Evolutionary conservation across 2,797 vertebrate species (phyloP), one percentile per base, ranked within the genome.

Genomic region (Hozukius guyotensis): DNA sequence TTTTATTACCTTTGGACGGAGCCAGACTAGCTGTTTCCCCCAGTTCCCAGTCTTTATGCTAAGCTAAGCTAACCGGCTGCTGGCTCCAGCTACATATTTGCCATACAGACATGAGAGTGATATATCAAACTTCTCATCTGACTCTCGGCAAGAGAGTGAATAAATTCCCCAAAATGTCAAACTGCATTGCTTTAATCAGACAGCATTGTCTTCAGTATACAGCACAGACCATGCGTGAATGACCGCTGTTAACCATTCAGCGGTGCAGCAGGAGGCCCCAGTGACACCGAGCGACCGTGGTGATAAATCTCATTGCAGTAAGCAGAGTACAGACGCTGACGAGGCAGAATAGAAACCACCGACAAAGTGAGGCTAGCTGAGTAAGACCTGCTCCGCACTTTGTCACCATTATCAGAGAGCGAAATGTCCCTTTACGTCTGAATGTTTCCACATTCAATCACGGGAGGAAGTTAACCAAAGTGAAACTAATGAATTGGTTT

Each of bases 291-390:
- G 42, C 25, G 66, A 36, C 42, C 25, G 6, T 8, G 56, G 63
- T 49, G 75, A 69, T 64, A 64, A 87, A 88, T 82, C 68, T 79
- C 73, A 81, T 38, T 36, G 76, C 71, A 72, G 78, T 84, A 88
- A 92, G 85, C 83, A 87, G 59, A 34, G 63, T 22, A 18, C 25
- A 82, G 74, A 82, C 76, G 93, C 92, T 94, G 93, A 70, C 14
- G 2, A 85, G 77, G 72, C 81, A 92, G 87, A 93, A 93, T 71
- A 86, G 90, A 92, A 94, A 93, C 88, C 83, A 89, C 74, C 9
- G 29, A 77, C 69, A 22, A 65, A 79, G 49, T 36, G 52, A 24
- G 38, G 60, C 42, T 8, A 53, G 56, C 73, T 55, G 55, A 78
- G 46, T 24, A 29, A 81, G 49, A 79, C 36, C 12, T 20, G 24